Evolutionary conservation across 2,888 invertebrate genomes (phyloP), one percentile per base, ranked within the genome.

Genomic region (Alloplasta piceator): DNA sequence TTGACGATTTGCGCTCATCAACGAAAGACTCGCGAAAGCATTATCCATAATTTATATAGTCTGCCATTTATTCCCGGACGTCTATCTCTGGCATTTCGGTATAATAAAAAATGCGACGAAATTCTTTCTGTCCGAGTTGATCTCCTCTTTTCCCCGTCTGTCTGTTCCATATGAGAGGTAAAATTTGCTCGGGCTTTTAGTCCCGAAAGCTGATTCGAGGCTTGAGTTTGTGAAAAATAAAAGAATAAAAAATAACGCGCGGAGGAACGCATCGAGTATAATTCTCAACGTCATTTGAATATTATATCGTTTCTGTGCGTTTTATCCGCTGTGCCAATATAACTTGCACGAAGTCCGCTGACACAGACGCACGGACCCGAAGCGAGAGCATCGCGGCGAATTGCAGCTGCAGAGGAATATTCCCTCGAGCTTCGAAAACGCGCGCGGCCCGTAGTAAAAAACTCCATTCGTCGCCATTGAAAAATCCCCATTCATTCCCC

Each of bases 231-330:
- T 43, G 12, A 58, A 58, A 66, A 50, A 66, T 16, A 14, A 55
- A 63, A 46, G 6, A 14, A 6, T 48, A 12, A 39, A 2, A 26
- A 63, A 38, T n/a, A 55, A 52, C 56, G 67, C 50, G 7, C 61
- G 16, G 36, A 61, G 73, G 14, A 68, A 36, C 66, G 48, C 26
- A 26, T 56, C 36, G 78, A 55, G 78, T 81, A n/a, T n/a, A 84
- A 84, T 84, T 83, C 79, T 64, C 77, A 61, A 67, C 81, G 26
- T 84, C 84, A 85, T 85, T 84, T 84, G 76, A 84, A 84, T 82
- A 81, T 85, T 83, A 82, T 84, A 84, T 75, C 83, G 77, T 71
- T 76, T 82, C 76, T 1, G 68, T 39, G 48, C 63, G 16, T 6
- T 43, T 41, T 63, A 16, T 61, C 26, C 26, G 26, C 61, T 39